Percentiles rank a stretch among this genome's conserved stretches.
Evolutionary conservation across 2,797 vertebrate species (phyloP).

Genomic region (Coregonus suidteri): DNA sequence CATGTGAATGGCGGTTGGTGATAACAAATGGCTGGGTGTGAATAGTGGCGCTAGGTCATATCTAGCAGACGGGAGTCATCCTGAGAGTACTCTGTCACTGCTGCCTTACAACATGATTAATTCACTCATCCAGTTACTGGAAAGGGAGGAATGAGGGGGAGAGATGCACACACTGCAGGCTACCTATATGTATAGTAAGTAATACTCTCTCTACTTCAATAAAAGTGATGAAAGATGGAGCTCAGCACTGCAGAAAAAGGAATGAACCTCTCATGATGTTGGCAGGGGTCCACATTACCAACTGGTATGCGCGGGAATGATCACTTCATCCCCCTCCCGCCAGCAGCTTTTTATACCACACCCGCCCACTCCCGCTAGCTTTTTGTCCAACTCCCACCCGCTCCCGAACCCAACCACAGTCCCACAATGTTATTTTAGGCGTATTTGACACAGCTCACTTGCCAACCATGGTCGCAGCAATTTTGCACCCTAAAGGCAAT

Average conservation of each 20-base stretch:
- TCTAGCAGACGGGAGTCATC: constrained; percentile 40
- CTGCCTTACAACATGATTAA: constrained; percentile 51
- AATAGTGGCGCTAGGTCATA: constrained; percentile 44
- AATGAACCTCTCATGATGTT: constrained; percentile 48
- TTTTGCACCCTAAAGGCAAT: no score
- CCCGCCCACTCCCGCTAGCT: no score
- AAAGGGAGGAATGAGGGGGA: constrained; percentile 27
- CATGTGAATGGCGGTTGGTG: constrained; percentile 10
- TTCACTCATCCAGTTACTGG: constrained; percentile 47
- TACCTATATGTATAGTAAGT: no score
- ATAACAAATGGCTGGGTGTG: constrained; percentile 34
- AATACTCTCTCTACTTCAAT: constrained; percentile 10
- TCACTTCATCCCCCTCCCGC: no score
- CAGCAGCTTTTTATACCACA: no score
- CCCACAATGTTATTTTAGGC: no score
- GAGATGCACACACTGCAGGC: constrained; percentile 1
- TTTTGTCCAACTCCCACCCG: no score
- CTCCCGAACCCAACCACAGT: no score
- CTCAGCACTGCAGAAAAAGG: constrained; percentile 59
- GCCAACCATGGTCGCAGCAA: no score
- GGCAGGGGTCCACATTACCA: constrained; percentile 44
- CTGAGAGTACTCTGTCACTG: constrained; percentile 27
- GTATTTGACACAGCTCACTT: no score
- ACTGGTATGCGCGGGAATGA: no score
- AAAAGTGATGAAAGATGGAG: constrained; percentile 39